Evolutionary conservation across 2,888 invertebrate species (phyloP), one percentile per base, ranked within the genome.

Genomic region (Nomada ruficornis): DNA sequence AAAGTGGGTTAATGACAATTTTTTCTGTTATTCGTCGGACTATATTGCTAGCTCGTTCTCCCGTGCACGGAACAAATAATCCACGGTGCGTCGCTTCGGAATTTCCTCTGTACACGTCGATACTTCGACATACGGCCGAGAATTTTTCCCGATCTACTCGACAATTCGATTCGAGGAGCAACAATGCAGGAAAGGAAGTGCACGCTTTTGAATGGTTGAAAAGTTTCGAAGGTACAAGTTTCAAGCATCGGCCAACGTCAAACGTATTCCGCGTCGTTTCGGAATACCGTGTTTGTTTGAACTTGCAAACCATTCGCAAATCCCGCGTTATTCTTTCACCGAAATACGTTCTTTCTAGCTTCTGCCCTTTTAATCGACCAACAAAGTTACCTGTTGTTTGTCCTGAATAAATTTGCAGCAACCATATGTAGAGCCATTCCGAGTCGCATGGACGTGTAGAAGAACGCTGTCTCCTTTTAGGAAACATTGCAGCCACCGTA

Each of bases 141-240:
- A 75, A 83, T 77, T 83, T 77, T 70, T 69, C 78, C 36, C 75
- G 60, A 78, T 75, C 72, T 36, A 36, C 75, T 44, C 72, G 64
- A 64, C 75, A 52, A 82, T 76, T 74, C 83, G 82, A 82, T 82
- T 74, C 71, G 77, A 42, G 64, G 52, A 62, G 47, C 55, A 65
- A 63, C 50, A 42, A 55, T 20, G 55, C 3, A 13, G 36, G 20
- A 13, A 18, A 15, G 9, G 2, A 15, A 18, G 52, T 18, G 54
- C 57, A 18, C 20, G 29, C 59, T 64, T 47, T 59, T 29, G 73
- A 62, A 73, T 64, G 64, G 44, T 13, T 26, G 44, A n/a, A 59
- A 75, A 83, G 29, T 73, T 82, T 18, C 44, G 26, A 69, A 82
- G 64, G 71, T 63, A 72, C 59, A 57, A 65, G 70, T 63, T 67